Evolutionary conservation across 2,888 invertebrate genomes (phyloP), one percentile per base, ranked within the genome.

Genomic region (Microplitis deprimator): DNA sequence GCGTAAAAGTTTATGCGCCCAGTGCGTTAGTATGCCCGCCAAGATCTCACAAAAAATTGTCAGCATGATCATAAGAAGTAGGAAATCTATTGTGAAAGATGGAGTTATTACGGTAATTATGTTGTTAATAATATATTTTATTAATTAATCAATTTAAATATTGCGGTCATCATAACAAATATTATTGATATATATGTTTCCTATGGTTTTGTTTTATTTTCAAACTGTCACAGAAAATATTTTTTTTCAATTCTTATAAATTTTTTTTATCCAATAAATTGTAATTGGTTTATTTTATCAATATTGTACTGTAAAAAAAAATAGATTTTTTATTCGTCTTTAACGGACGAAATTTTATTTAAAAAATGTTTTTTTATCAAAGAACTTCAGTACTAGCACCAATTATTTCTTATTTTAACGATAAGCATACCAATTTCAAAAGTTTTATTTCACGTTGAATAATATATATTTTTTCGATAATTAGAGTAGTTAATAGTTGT

Each of bases 11-110:
- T 83, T 88, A 84, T 89, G 89, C 89, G 88, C 89, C 84, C 89
- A 89, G 88, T 89, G 89, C 88, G 85, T 89, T 85, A 90, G 89
- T 88, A 91, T 91, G 93, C 94, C 94, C 90, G 93, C 93, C 90
- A 95, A 94, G 91, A 93, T 94, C 87, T 94, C 94, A 85, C 96
- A 95, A 92, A 95, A 95, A 90, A 94, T 95, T 91, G 94, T 95
- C 91, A 95, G 95, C 91, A 95, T 96, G 93, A 95, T 95, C 90
- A 95, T 95, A 91, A 93, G 96, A 90, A 96, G 95, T 91, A 93
- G 96, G 91, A 95, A 95, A 92, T 93, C 95, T 90, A 95, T 96
- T 90, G 93, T 94, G 91, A 96, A 96, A 92, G 96, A 96, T 93
- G 95, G 95, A 90, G 95, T 96, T 88, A 95, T 96, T 91, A 96